Conservation (phyloP, 92 coral and sea anemone genomes). For the Porites lobata region DNA sequence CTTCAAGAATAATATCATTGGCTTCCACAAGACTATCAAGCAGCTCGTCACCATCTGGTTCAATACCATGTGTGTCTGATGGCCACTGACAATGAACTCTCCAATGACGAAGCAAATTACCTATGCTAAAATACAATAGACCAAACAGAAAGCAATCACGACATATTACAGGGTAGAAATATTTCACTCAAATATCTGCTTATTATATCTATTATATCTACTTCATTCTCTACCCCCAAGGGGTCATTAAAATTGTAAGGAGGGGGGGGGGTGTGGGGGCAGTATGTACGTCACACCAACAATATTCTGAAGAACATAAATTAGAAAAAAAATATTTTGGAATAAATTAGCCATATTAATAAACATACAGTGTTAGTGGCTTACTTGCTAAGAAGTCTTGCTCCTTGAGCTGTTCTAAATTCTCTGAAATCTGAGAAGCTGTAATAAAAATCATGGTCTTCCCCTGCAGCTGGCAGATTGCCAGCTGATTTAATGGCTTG, state of each 20-base stretch:
- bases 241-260: too few relatives aligned
- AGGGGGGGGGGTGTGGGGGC: too few relatives aligned
- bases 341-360: background rate
- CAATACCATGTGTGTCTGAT: conserved; percentile 55
- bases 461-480: conserved; percentile 89
- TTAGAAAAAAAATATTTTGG: too few relatives aligned
- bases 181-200: too few relatives aligned
- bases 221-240: too few relatives aligned
- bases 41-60: conserved; percentile 87
- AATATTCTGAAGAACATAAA: too few relatives aligned
- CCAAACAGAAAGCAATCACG: too few relatives aligned
- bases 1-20: conserved; percentile 91
- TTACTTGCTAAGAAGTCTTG: conserved; percentile 84
- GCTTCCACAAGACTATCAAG: conserved; percentile 93
- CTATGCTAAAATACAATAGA: conserved; percentile 43
- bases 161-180: background rate
- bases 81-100: conserved; percentile 94
- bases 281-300: background rate
- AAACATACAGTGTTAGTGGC: background rate
- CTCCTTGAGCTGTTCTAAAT: conserved; percentile 93
- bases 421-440: conserved; percentile 96
- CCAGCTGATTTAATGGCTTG: conserved; percentile 84
- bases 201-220: too few relatives aligned
- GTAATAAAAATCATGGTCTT: conserved; percentile 96
- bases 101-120: conserved; percentile 76